Evolutionary conservation across 2,113 vertebrate genomes (phyloP).

Genomic region (Turdus rufiventris): DNA sequence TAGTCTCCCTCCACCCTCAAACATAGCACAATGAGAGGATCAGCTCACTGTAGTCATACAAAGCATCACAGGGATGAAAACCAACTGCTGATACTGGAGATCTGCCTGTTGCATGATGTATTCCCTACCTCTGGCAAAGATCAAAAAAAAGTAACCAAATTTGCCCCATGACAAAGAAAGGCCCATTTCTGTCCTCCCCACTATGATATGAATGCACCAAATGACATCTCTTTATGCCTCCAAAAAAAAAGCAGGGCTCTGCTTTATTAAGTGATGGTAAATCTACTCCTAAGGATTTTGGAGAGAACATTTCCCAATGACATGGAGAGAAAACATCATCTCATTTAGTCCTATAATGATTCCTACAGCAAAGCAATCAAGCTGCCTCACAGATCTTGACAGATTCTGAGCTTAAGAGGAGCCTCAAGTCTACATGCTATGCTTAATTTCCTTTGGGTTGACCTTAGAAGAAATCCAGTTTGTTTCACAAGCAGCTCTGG

Average conservation of each 20-base stretch:
- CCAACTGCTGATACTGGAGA: background rate
- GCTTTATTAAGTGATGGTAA: background rate
- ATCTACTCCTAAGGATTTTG: background rate
- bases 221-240: background rate
- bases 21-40: background rate
- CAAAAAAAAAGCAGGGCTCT: background rate
- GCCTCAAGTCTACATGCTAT: background rate
- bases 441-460: constrained; percentile 38
- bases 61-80: background rate
- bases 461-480: constrained; percentile 25
- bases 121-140: background rate
- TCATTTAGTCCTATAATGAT: background rate
- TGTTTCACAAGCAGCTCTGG: constrained; percentile 37
- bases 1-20: background rate
- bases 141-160: background rate
- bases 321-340: background rate
- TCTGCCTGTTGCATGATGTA: background rate
- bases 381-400: background rate
- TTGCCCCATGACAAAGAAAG: background rate
- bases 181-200: background rate
- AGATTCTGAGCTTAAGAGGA: background rate
- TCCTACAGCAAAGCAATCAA: background rate
- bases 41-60: background rate
- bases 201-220: background rate
- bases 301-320: background rate